Conservation (phyloP, 1,140 invertebrate genomes). For the Arctopsyche grandis region DNA sequence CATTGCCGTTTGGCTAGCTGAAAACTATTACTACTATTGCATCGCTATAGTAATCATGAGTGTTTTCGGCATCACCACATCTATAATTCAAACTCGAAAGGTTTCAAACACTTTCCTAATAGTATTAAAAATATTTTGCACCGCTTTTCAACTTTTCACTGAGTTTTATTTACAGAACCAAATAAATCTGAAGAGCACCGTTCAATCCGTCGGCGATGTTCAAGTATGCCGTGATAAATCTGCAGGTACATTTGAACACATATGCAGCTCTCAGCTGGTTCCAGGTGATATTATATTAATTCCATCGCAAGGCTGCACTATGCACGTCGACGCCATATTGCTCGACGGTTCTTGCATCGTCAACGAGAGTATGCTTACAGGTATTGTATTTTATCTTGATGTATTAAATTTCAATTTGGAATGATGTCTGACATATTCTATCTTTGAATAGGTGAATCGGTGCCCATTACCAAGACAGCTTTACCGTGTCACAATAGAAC, state of each 20-base stretch:
- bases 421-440: background rate
- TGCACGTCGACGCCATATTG: slow-evolving; percentile 92
- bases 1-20: slow-evolving; percentile 81
- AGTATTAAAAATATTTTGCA: background rate
- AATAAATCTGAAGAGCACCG: slow-evolving; percentile 74
- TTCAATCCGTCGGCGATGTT: slow-evolving; percentile 73
- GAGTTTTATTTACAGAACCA: slow-evolving; percentile 72
- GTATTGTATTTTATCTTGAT: slow-evolving; percentile 61
- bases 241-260: slow-evolving; percentile 62
- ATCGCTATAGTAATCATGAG: slow-evolving; percentile 89
- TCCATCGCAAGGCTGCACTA: slow-evolving; percentile 82
- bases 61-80: slow-evolving; percentile 82
- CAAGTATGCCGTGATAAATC: slow-evolving; percentile 58
- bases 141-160: background rate
- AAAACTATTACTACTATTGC: slow-evolving; percentile 88
- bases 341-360: slow-evolving; percentile 90
- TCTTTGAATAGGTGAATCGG: slow-evolving; percentile 75
- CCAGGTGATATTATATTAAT: slow-evolving; percentile 94
- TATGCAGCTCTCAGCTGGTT: slow-evolving; percentile 75
- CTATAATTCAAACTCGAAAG: slow-evolving; percentile 85
- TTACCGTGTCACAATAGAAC: slow-evolving; percentile 74
- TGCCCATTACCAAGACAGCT: slow-evolving; percentile 92
- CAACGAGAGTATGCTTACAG: slow-evolving; percentile 97
- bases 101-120: slow-evolving; percentile 61
- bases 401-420: slow-evolving; percentile 25